These are phyloP conservation scores for Erythrolamprus reginae DNA, from an alignment of 2,113 vertebrate genomes.

Conservation along the genomic window DNA sequence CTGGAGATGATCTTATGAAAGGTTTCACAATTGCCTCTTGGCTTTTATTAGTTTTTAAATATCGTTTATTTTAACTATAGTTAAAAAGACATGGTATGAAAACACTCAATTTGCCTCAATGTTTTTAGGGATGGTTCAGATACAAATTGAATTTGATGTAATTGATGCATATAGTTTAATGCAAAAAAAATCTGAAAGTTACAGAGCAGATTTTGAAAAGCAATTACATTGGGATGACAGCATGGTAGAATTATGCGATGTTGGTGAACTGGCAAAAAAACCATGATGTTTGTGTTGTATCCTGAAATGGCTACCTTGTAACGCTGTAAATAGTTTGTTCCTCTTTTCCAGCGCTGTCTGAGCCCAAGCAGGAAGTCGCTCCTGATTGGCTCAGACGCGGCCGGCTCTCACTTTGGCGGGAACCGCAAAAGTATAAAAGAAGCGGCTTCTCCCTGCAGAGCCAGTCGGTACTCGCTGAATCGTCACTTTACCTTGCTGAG, in stretches of 20 bases:
- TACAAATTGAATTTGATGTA: constrained; percentile 87
- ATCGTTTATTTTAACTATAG: constrained; percentile 60
- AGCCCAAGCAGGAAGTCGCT: too few species aligned
- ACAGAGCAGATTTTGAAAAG: constrained; percentile 96
- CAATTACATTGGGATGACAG: constrained; percentile 87
- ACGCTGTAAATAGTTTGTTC: too few species aligned
- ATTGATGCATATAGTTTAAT: constrained; percentile 81
- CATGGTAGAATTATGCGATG: constrained; percentile 92
- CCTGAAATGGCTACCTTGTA: too few species aligned
- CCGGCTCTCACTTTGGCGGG: too few species aligned
- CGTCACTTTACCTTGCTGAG: too few species aligned
- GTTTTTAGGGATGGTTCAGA: constrained; percentile 90
- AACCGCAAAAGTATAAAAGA: too few species aligned
- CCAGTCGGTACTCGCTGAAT: too few species aligned
- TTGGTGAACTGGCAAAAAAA: constrained; percentile 91
- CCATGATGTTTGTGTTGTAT: too few species aligned
- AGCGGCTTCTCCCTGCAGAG: too few species aligned
- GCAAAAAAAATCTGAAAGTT: constrained; percentile 87
- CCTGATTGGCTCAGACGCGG: too few species aligned
- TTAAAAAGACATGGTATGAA: constrained; percentile 84
- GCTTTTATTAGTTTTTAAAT: not conserved
- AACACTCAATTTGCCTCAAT: constrained; percentile 79
- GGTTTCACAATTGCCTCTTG: not conserved
- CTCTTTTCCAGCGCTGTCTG: too few species aligned
- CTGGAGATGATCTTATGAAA: not conserved